phyloP scores from a whole-genome alignment of 2,113 vertebrate species.

The Myiozetetes cayanensis region DNA sequence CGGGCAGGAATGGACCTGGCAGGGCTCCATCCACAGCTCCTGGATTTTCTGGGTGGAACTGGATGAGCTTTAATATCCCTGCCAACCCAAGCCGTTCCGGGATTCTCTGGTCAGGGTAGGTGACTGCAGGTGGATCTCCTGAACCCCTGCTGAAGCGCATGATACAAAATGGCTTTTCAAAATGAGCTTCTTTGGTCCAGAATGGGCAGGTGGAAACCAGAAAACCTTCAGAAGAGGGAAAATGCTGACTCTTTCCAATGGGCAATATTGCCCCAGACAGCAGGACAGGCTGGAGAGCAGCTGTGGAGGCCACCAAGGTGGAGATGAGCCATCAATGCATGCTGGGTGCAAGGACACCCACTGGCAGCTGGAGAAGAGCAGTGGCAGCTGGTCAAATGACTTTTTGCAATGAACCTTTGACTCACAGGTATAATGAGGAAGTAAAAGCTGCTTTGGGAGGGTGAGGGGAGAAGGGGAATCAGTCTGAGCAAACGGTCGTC shows the following conservation, averaged over 20 bases:
- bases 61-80: not conserved
- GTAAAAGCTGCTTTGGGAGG: not conserved
- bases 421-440: not conserved
- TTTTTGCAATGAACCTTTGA: not conserved
- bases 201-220: not conserved
- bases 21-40: accelerated
- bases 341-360: not conserved
- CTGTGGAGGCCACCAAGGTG: not conserved
- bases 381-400: accelerated
- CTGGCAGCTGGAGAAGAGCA: accelerated
- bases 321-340: not conserved
- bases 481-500: not conserved
- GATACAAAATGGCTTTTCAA: not conserved
- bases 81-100: not conserved
- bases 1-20: accelerated
- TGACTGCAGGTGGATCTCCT: not conserved
- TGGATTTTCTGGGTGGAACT: not conserved
- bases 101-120: accelerated
- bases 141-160: accelerated
- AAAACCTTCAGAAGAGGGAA: not conserved
- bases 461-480: not conserved
- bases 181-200: not conserved
- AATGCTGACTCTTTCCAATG: not conserved
- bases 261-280: not conserved
- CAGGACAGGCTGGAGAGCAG: not conserved